A percentile compares a stretch with the other conserved stretches of the same genome.
These are phyloP conservation scores for Acrobeloides nanus DNA, from an alignment of 2,888 invertebrate species.

Conservation along the genomic window DNA sequence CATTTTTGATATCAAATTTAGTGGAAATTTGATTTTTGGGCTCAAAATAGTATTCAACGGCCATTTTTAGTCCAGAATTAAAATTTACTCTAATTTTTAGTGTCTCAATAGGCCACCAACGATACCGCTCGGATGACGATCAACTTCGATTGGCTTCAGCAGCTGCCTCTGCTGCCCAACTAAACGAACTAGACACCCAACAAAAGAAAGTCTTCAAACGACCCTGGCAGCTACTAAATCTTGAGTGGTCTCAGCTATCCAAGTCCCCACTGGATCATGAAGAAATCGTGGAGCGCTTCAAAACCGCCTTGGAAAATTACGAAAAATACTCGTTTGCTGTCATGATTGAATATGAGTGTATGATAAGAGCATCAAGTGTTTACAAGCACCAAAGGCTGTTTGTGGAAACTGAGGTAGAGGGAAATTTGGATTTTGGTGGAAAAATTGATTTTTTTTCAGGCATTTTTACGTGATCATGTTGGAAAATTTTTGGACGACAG, in stretches of 20 bases:
- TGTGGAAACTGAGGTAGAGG: constrained; percentile 38
- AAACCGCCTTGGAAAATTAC: constrained; percentile 47
- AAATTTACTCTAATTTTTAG: constrained; percentile 8
- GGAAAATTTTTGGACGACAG: constrained; percentile 50
- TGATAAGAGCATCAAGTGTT: constrained; percentile 41
- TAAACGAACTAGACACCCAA: constrained; percentile 16
- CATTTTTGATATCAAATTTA: constrained; percentile 5
- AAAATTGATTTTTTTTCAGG: constrained; percentile 18
- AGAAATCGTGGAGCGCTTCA: constrained; percentile 38
- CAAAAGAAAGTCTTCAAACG: constrained; percentile 23
- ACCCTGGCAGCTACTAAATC: constrained; percentile 20
- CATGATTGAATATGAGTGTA: constrained; percentile 48
- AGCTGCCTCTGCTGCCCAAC: constrained; percentile 8
- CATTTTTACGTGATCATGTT: constrained; percentile 47
- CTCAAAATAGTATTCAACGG: not conserved
- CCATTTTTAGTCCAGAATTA: constrained; percentile 9
- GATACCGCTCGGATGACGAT: constrained; percentile 47
- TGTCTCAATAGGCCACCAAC: constrained; percentile 34
- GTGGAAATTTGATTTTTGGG: constrained; percentile 5
- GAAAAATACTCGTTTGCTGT: constrained; percentile 45
- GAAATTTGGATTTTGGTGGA: constrained; percentile 1
- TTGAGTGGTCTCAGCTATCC: constrained; percentile 18
- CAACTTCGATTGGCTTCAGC: constrained; percentile 13
- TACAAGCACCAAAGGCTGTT: constrained; percentile 31
- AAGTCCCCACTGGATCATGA: constrained; percentile 9